Evolutionary conservation across 2,113 vertebrate species (phyloP), one percentile per base, ranked within the genome.

Genomic region (Odocoileus virginianus): DNA sequence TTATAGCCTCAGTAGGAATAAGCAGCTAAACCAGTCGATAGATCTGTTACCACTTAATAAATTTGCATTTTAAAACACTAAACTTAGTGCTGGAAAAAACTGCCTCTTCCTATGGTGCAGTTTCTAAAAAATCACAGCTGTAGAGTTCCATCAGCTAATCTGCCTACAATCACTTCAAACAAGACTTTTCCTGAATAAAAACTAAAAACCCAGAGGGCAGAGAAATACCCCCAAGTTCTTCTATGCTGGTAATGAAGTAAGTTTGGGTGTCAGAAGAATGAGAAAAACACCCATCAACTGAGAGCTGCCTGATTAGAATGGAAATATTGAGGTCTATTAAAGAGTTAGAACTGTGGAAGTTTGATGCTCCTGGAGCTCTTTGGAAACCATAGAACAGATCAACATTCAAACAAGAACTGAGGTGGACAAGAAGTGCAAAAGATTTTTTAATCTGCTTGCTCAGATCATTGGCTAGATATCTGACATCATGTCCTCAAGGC

Each of bases 11-110:
- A 87, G 10, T 67, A 95, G 93, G 61, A 96, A 89, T 23, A 85
- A 96, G 58, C 74, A 89, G 36, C 76, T 94, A 97, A 97, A 79
- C 85, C 88, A 94, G 97, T 91, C 92, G 94, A 61, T 78, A 97
- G 87, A 43, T 57, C 58, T 82, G 97, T 97, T 97, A 89, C 54
- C 87, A 95, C 76, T 96, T 96, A 97, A 98, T 97, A 97, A 95
- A 98, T 88, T 91, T 92, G 96, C 40, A 98, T 96, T 97, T 95
- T 86, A 97, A 97, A 98, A 97, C 93, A 89, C 81, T 98, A 97
- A 98, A 85, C 94, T 52, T 88, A 96, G 82, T 60, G 54, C 91
- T 91, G 60, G 71, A 52, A 95, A 79, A 90, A 95, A 45, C 60
- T 60, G 52, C 54, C 45, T 87, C 87, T 95, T 98, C 89, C 83